These are phyloP conservation scores for Toxotes chatareus DNA, from an alignment of 2,113 vertebrate species.

Conservation along the genomic window DNA sequence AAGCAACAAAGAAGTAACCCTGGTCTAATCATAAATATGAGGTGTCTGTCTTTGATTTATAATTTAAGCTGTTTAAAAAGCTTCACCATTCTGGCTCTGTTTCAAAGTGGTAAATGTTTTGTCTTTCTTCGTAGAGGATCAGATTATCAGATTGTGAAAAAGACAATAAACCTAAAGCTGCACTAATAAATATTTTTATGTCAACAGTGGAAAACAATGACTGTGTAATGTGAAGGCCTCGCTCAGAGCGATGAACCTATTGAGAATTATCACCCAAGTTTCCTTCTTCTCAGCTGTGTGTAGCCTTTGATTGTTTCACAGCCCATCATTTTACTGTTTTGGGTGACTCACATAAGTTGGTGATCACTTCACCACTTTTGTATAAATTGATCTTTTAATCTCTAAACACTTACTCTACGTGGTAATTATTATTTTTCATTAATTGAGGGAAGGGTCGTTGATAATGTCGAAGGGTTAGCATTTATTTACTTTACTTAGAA, in stretches of 20 bases:
- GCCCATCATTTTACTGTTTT: neutral
- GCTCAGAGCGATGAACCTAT: no score
- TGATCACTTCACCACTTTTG: neutral
- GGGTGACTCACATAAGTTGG: neutral
- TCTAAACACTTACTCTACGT: neutral
- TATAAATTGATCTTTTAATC: neutral
- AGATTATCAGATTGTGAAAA: no score
- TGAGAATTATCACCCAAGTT: no score
- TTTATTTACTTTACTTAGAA: neutral
- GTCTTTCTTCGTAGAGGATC: neutral
- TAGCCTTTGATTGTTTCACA: no score
- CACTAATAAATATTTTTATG: no score
- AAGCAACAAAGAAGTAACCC: constrained; percentile 35
- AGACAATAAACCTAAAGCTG: no score
- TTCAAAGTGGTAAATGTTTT: neutral
- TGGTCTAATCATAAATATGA: constrained; percentile 29
- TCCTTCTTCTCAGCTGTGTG: neutral
- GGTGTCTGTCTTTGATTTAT: constrained; percentile 37
- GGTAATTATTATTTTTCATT: neutral
- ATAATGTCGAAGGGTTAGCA: neutral
- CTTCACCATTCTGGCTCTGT: neutral
- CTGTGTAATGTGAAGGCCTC: no score
- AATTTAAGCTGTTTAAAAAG: constrained; percentile 2
- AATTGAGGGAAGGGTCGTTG: neutral
- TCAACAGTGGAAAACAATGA: no score